These are phyloP conservation scores for Notocelia uddmanniana DNA, from an alignment of 2,888 invertebrate species.

Conservation along the genomic window DNA sequence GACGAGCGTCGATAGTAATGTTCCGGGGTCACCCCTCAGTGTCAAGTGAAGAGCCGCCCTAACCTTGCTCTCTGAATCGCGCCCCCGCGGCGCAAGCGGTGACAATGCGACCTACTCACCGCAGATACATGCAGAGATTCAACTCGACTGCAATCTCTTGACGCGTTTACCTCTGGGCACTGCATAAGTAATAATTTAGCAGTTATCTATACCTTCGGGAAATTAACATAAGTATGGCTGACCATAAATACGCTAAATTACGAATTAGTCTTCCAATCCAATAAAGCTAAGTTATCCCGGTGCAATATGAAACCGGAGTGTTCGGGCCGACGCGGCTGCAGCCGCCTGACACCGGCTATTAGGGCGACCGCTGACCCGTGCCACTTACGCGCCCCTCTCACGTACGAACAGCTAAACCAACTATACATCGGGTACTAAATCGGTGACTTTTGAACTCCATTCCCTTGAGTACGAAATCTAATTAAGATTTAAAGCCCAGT, in stretches of 20 bases:
- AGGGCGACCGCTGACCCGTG: constrained; percentile 75
- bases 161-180: not conserved
- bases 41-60: constrained; percentile 32
- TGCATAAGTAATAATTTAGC: constrained; percentile 5
- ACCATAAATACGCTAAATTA: constrained; percentile 19
- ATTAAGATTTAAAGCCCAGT: constrained; percentile 55
- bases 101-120: constrained; percentile 20
- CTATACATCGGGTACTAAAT: constrained; percentile 65
- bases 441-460: constrained; percentile 68
- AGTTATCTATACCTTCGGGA: not conserved
- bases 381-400: constrained; percentile 65
- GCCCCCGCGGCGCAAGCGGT: constrained; percentile 49
- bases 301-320: constrained; percentile 35
- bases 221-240: constrained; percentile 11
- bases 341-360: constrained; percentile 64
- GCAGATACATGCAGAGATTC: constrained; percentile 19
- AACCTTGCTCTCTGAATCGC: constrained; percentile 42
- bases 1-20: constrained; percentile 38
- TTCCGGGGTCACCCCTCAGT: constrained; percentile 30
- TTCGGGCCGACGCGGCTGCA: constrained; percentile 26
- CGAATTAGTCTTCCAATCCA: constrained; percentile 30
- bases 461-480: constrained; percentile 58
- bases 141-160: constrained; percentile 27
- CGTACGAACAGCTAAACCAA: constrained; percentile 50
- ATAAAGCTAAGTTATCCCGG: constrained; percentile 26